A percentile compares a stretch with the other conserved stretches of the same genome.
These are phyloP conservation scores for Rachycentron canadum DNA, from an alignment of 2,797 vertebrate species.

Conservation along the genomic window DNA sequence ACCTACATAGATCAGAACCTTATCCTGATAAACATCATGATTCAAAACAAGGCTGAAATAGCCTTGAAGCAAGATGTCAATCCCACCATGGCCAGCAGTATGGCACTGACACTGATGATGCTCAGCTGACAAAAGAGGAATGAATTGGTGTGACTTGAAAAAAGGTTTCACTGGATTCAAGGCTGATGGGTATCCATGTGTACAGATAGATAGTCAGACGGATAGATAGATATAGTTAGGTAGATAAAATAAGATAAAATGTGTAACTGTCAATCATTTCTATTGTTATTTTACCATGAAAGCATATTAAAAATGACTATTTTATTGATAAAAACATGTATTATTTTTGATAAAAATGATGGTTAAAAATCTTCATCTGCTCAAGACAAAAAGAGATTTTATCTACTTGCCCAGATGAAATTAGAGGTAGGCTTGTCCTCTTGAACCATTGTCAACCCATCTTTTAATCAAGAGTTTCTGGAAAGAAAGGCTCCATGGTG, in stretches of 20 bases:
- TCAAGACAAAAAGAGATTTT: conserved; percentile 38
- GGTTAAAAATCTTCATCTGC: conserved; percentile 40
- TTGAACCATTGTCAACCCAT: conserved; percentile 45
- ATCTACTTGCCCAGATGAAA: conserved; percentile 42
- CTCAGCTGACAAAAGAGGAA: conserved; percentile 24
- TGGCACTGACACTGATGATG: conserved; percentile 12
- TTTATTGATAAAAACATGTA: too few species aligned
- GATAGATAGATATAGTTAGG: too few species aligned
- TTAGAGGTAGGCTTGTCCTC: conserved; percentile 38
- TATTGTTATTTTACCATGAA: conserved; percentile 15
- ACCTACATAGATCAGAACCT: background rate
- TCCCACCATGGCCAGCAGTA: conserved; percentile 17
- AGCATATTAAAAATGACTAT: conserved; percentile 25
- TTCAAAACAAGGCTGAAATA: conserved; percentile 9
- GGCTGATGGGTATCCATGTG: background rate
- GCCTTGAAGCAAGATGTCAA: conserved; percentile 21
- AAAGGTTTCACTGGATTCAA: conserved; percentile 10
- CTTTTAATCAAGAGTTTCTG: conserved; percentile 53
- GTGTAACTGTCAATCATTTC: background rate
- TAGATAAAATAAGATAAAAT: background rate
- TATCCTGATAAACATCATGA: background rate
- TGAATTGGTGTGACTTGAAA: conserved; percentile 13
- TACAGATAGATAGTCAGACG: too few species aligned
- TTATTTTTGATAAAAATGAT: too few species aligned
- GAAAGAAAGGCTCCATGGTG: conserved; percentile 34